Base-by-base conservation (phyloP, 2,113 vertebrate genomes). In the Emydocephalus ijimae region DNA sequence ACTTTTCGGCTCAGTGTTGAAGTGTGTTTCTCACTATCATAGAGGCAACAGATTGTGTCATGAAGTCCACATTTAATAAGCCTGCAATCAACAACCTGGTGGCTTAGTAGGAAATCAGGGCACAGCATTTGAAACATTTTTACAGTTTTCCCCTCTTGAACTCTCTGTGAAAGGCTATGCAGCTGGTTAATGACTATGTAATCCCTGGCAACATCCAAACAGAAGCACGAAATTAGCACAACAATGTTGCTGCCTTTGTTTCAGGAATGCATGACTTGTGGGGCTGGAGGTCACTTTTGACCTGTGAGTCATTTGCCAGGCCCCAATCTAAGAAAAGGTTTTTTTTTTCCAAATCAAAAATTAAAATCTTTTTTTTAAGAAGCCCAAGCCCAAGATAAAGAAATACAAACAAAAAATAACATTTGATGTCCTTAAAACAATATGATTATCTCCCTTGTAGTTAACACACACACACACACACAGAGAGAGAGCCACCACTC, bases 1-100 rank as follows among this genome's bases (percentile, higher is more conserved):
- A 85, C 91, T 59, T 93, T 93, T 29, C 23, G 91, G 91, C 26
- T 5, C 81, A 48, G 89, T 91, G 90, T 91, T 94, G 0, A 85
- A 61, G 90, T 91, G 85, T 87, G 85, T 91, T 90, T 57, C 26
- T 89, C 85, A 88, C 89, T 64, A 81, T 89, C 39, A 0, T 29
- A 9, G 5, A 56, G 45, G 91, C 89, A 18, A 74, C n/a, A 34
- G 4, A 34, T 15, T 89, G 29, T 15, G 50, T 23, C 45, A 57
- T 59, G 0, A 1, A 1, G 14, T 86, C n/a, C 11, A 43, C 0
- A 0, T 61, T 94, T 95, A 91, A 91, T 96, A 93, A 94, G 85
- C n/a, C 45, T 54, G 56, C 12, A 23, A 5, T 90, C 92, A 86
- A 93, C 64, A 91, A 90, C 50, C 12, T 0, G 12, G 24, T 52